phyloP scores from a whole-genome alignment of 2,113 vertebrate genomes.

The Thunnus maccoyii region DNA sequence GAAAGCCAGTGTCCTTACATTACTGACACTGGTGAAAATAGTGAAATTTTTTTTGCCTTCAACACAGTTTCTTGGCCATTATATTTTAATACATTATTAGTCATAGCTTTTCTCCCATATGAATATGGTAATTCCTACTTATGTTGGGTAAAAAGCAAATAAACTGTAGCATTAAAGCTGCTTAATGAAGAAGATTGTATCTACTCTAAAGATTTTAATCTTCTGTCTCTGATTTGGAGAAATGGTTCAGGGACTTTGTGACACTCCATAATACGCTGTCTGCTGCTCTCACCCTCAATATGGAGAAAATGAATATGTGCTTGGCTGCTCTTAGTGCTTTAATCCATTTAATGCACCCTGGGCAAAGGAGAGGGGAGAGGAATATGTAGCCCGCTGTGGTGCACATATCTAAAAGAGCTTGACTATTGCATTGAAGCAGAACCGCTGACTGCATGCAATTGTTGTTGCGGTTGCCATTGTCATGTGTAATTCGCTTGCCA shows the following conservation, averaged over 20 bases:
- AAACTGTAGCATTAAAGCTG: slow-evolving; percentile 25
- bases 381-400: slow-evolving; percentile 53
- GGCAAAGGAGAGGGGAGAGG: slow-evolving; percentile 60
- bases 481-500: slow-evolving; percentile 41
- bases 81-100: not conserved
- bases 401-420: slow-evolving; percentile 62
- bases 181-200: slow-evolving; percentile 56
- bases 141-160: slow-evolving; percentile 8
- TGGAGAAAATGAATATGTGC: slow-evolving; percentile 76
- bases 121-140: not conserved
- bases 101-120: slow-evolving; percentile 18
- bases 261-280: slow-evolving; percentile 64
- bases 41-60: not conserved
- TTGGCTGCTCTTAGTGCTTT: slow-evolving; percentile 74
- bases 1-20: not conserved
- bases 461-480: slow-evolving; percentile 53
- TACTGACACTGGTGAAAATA: not conserved
- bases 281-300: slow-evolving; percentile 57
- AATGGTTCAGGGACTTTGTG: slow-evolving; percentile 65
- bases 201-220: slow-evolving; percentile 57
- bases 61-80: not conserved
- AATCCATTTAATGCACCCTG: slow-evolving; percentile 79
- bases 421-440: slow-evolving; percentile 66
- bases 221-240: slow-evolving; percentile 55
- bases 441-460: slow-evolving; percentile 51